Evolutionary conservation across 1,140 invertebrate genomes (phyloP), one percentile per base, ranked within the genome.

Genomic region (Macrobrachium rosenbergii): DNA sequence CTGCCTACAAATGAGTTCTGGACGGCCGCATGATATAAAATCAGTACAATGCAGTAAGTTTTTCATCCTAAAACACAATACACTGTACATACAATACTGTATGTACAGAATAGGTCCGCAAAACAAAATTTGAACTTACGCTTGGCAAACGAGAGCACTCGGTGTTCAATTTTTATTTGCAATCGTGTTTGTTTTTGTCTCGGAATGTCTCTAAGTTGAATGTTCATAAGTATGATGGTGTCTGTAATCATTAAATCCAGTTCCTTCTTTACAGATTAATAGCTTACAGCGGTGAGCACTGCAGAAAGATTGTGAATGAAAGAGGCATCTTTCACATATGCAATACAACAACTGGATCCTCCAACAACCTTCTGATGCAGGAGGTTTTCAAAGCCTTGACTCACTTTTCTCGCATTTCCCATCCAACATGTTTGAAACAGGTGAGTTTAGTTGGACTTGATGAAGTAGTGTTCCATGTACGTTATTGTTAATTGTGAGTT

Each of bases 401-500:
- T 37, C 83, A 86, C 76, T 86, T 86, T 52, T 86, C 83, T 8
- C 23, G 83, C 23, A 67, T 86, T 72, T 59, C 83, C 45, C 83
- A 86, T 62, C 83, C 83, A 45, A 45, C 83, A 21, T 86, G 83
- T 62, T 52, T 86, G n/a, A 86, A 77, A 45, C 83, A 86, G 83
- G 83, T 86, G 2, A 69, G 76, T 37, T 37, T 80, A 21, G 60
- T 19, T 69, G 19, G 14, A 23, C 10, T 6, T 52, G 28, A 64
- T 60, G n/a, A 64, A 64, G 21, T 17, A 12, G 17, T 12, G 11
- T 2, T 59, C 6, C 17, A 1, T 43, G 0, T 23, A 14, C 23
- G 7, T 1, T 81, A 64, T 7, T 67, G 21, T 43, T 69, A 37
- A 17, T 43, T n/a, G 43, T 16, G 59, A 19, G 43, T n/a, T n/a